Percentiles rank a stretch among this genome's conserved stretches.
Conservation (phyloP, 2,797 vertebrate genomes). For the Sylvilagus floridanus region DNA sequence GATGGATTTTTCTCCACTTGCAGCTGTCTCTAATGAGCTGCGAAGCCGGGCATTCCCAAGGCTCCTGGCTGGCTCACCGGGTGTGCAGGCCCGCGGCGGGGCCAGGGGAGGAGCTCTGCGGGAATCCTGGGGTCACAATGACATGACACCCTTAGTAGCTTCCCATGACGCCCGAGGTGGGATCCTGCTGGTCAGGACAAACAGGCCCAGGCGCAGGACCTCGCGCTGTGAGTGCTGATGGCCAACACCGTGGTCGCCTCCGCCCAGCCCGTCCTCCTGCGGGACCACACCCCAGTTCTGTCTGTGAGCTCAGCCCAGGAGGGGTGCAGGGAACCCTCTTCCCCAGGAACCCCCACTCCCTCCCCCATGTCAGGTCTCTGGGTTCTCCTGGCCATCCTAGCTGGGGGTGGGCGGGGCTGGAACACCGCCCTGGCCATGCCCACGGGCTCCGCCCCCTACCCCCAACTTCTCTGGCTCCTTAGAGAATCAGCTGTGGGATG, state of each 20-base stretch:
- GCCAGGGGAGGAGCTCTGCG: neutral
- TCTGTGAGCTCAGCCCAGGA: neutral
- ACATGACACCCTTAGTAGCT: neutral
- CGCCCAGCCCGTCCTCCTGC: neutral
- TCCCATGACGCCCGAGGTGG: too few relatives aligned
- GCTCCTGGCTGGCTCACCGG: neutral
- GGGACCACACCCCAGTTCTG: neutral
- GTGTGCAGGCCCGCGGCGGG: too few relatives aligned
- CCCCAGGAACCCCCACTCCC: neutral
- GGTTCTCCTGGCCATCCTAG: neutral
- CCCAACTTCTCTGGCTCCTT: neutral
- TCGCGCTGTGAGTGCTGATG: neutral
- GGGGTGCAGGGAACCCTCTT: neutral
- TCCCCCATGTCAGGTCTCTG: neutral
- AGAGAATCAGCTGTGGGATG: accelerated
- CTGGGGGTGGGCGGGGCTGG: neutral
- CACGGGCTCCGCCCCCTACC: neutral
- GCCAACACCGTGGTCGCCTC: neutral
- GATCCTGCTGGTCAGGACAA: neutral
- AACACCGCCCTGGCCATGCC: neutral
- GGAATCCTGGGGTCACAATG: neutral
- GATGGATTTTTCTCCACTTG: neutral
- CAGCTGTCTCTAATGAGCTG: neutral
- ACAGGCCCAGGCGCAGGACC: neutral
- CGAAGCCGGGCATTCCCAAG: neutral